phyloP scores from a whole-genome alignment of 2,113 vertebrate species.

The Chlorocebus sabaeus region DNA sequence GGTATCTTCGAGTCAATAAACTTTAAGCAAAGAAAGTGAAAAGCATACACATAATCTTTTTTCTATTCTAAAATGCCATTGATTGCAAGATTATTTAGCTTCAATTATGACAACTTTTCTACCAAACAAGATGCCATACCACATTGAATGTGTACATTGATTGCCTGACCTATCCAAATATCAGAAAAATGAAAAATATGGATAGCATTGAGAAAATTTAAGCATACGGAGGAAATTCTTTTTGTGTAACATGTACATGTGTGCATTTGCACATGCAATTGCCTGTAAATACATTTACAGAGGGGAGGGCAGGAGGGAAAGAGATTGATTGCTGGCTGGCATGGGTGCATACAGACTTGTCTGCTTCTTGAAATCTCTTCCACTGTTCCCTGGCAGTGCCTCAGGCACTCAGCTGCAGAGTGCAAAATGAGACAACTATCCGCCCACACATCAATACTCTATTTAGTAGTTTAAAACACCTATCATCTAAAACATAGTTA shows the following conservation, averaged over 20 bases:
- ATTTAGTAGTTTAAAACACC: slow-evolving; percentile 55
- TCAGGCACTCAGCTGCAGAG: slow-evolving; percentile 26
- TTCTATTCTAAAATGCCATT: neutral
- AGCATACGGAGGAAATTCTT: neutral
- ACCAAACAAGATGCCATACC: neutral
- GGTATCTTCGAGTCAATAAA: neutral
- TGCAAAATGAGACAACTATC: slow-evolving; percentile 46
- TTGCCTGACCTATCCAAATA: slow-evolving; percentile 3
- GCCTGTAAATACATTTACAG: neutral
- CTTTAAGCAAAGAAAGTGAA: neutral
- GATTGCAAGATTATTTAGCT: slow-evolving; percentile 16
- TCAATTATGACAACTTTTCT: neutral
- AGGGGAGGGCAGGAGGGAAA: neutral
- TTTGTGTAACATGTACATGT: neutral
- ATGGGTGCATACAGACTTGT: neutral
- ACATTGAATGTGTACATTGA: neutral
- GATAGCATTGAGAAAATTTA: neutral
- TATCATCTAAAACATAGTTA: slow-evolving; percentile 49
- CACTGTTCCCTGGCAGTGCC: neutral
- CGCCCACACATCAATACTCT: slow-evolving; percentile 22
- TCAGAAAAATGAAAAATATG: neutral
- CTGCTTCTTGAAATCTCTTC: slow-evolving; percentile 31
- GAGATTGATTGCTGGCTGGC: neutral
- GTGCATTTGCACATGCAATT: neutral
- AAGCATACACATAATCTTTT: neutral